Evolutionary conservation across 2,888 invertebrate genomes (phyloP).

Genomic region (Lucinisca nassula): DNA sequence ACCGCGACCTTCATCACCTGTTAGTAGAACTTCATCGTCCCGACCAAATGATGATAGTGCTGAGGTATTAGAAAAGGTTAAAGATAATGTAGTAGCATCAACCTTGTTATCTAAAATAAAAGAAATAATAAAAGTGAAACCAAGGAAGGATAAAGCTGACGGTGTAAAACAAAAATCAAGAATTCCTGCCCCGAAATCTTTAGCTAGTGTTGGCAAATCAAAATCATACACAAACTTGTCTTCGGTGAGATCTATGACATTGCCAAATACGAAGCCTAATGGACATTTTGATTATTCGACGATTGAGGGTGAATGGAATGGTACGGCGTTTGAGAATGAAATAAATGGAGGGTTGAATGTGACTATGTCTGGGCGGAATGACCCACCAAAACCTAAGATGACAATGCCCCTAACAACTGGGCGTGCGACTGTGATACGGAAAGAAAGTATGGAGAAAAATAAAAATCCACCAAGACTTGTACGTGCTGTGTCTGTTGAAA

Average conservation of each 20-base stretch:
- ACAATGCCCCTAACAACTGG: conserved; percentile 83
- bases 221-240: conserved; percentile 75
- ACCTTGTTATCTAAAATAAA: conserved; percentile 79
- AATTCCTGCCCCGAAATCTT: conserved; percentile 79
- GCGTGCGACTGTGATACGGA: conserved; percentile 78
- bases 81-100: conserved; percentile 41
- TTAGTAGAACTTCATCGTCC: conserved; percentile 44
- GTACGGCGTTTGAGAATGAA: conserved; percentile 64
- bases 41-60: conserved; percentile 49
- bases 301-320: conserved; percentile 46
- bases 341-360: conserved; percentile 59
- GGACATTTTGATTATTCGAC: conserved; percentile 16
- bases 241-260: conserved; percentile 27
- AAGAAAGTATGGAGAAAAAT: conserved; percentile 69
- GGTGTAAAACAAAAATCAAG: conserved; percentile 69
- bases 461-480: conserved; percentile 57
- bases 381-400: conserved; percentile 79
- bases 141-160: conserved; percentile 76
- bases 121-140: conserved; percentile 80
- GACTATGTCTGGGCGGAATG: conserved; percentile 67
- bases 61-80: conserved; percentile 26
- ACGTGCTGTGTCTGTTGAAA: conserved; percentile 73
- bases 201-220: conserved; percentile 71
- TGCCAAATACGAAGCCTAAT: conserved; percentile 41
- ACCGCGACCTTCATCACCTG: conserved; percentile 65